Evolutionary conservation across 2,113 vertebrate species (phyloP), one percentile per base, ranked within the genome.

Genomic region (Boulengeromyrus knoepffleri): DNA sequence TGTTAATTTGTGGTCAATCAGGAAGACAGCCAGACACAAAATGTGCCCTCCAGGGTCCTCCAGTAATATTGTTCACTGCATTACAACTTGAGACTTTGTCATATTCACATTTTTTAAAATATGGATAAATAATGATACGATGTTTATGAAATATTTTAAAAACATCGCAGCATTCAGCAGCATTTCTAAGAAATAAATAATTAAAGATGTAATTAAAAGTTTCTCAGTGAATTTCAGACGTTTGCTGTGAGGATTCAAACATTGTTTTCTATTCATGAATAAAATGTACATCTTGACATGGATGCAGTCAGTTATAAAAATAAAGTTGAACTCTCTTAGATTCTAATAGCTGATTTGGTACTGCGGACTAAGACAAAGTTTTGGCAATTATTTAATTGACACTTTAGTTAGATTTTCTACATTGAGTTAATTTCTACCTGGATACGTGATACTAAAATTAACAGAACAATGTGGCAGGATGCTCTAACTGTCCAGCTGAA

Each of bases 391-490:
- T 56, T 56, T 62, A 66, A 66, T 27, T 66, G 58, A 27, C 2
- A 12, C 58, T 66, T 62, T 27, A 62, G 58, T 62, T 62, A 62
- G 3, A 74, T 74, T 74, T 74, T 74, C 12, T 36, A 36, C 70
- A 74, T 15, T 36, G 39, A 42, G 39, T 70, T 36, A n/a, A 83
- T 89, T 39, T 42, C 31, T 89, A 89, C 89, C 50, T 85, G 36
- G 49, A 85, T 77, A 85, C 50, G 24, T 50, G 5, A 56, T 56
- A n/a, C 89, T 89, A 56, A 84, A 84, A 45, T 89, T 85, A 84
- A 83, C 45, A 17, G 88, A 19, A 15, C 2, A 83, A 42, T 56
- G n/a, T 53, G 24, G 21, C 27, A 46, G 21, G 52, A 12, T 46
- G 66, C 53, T 31, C 49, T 53, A 27, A 39, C 31, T 17, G 24